These are phyloP conservation scores for Sandelia bainsii DNA, from an alignment of 2,797 vertebrate species.

Conservation along the genomic window DNA sequence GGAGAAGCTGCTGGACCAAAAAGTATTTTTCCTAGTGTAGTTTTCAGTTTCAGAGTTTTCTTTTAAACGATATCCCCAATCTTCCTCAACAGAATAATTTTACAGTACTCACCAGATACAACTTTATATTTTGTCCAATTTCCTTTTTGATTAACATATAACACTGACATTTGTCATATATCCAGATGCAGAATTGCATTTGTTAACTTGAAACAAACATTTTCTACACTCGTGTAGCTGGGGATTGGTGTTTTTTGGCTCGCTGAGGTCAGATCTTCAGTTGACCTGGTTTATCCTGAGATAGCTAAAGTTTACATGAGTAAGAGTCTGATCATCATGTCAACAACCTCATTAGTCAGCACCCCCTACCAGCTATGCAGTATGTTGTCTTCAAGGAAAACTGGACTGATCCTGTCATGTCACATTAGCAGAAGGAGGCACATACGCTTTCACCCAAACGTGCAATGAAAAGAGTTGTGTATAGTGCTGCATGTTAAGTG, in stretches of 20 bases:
- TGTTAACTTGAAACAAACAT: slow-evolving; percentile 3
- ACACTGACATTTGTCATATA: too few relatives aligned
- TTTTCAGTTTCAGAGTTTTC: too few relatives aligned
- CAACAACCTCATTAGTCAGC: slow-evolving; percentile 75
- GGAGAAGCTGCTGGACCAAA: not conserved
- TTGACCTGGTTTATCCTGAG: slow-evolving; percentile 66
- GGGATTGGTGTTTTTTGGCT: slow-evolving; percentile 28
- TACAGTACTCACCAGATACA: too few relatives aligned
- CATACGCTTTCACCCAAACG: slow-evolving; percentile 13
- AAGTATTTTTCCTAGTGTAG: too few relatives aligned
- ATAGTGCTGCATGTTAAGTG: too few relatives aligned
- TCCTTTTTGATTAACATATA: too few relatives aligned
- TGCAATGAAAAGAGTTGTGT: not conserved
- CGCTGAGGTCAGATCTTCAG: slow-evolving; percentile 40
- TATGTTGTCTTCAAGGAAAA: slow-evolving; percentile 21
- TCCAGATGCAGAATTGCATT: not conserved
- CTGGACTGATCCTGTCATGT: slow-evolving; percentile 33
- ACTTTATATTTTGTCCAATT: too few relatives aligned
- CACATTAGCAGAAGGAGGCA: slow-evolving; percentile 17
- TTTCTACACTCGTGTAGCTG: not conserved
- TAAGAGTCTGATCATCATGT: slow-evolving; percentile 59
- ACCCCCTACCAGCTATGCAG: slow-evolving; percentile 53
- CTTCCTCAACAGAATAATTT: too few relatives aligned
- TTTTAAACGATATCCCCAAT: too few relatives aligned
- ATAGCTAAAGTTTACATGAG: slow-evolving; percentile 49